phyloP scores from a whole-genome alignment of 1,140 invertebrate genomes.

The Orius insidiosus region DNA sequence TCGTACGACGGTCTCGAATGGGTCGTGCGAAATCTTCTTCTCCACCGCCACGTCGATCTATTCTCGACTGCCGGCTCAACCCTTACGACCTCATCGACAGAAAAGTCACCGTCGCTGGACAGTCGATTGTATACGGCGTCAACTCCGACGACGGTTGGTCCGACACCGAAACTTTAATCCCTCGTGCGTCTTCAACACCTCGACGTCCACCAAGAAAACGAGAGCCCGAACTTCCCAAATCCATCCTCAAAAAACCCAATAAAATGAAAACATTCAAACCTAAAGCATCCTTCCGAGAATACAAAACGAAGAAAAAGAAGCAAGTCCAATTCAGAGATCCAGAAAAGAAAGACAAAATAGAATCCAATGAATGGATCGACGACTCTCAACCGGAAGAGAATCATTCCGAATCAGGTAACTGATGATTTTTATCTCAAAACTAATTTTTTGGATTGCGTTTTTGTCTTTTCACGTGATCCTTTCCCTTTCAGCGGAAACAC shows the following conservation, averaged over 20 bases:
- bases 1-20: slow-evolving; percentile 55
- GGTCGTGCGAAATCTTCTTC: slow-evolving; percentile 5
- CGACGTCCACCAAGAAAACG: slow-evolving; percentile 16
- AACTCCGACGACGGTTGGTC: slow-evolving; percentile 23
- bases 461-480: slow-evolving; percentile 1
- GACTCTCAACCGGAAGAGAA: too few relatives aligned
- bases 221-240: slow-evolving; percentile 21
- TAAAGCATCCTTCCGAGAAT: slow-evolving; percentile 19
- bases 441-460: too few relatives aligned
- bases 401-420: background rate
- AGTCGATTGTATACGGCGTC: slow-evolving; percentile 2
- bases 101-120: slow-evolving; percentile 9
- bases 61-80: slow-evolving; percentile 68
- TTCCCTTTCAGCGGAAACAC: background rate
- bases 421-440: too few relatives aligned
- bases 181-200: slow-evolving; percentile 15
- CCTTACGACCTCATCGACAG: slow-evolving; percentile 56
- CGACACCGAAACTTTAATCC: slow-evolving; percentile 12
- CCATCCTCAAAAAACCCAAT: slow-evolving; percentile 46
- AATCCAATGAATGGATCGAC: background rate
- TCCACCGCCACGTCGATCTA: slow-evolving; percentile 30
- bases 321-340: slow-evolving; percentile 24
- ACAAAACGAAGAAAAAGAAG: slow-evolving; percentile 22
- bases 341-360: slow-evolving; percentile 10
- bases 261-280: slow-evolving; percentile 2